Percentiles rank a stretch among this genome's conserved stretches.
phyloP scores from a whole-genome alignment of 2,113 vertebrate genomes.

The Pantherophis guttatus region DNA sequence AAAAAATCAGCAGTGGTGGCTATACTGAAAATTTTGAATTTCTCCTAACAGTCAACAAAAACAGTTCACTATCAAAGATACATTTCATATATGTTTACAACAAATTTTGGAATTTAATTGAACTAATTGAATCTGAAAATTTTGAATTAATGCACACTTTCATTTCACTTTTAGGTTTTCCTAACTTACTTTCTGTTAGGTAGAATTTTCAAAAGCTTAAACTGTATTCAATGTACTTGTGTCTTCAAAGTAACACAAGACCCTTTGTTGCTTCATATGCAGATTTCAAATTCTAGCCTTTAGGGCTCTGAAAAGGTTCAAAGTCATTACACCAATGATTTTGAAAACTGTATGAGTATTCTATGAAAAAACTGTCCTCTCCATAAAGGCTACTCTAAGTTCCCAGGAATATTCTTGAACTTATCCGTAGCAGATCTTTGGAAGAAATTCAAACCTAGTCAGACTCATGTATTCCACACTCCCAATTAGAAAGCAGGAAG shows the following conservation, averaged over 20 bases:
- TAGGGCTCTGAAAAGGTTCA: not conserved
- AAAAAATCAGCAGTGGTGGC: not conserved
- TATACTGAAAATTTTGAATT: not conserved
- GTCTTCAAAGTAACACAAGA: not conserved
- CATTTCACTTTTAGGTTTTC: not conserved
- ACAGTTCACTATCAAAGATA: not conserved
- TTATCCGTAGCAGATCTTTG: constrained; percentile 43
- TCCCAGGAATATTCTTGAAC: constrained; percentile 55
- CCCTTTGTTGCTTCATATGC: not conserved
- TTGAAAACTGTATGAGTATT: not conserved
- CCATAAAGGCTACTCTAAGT: constrained; percentile 19
- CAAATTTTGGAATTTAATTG: not conserved
- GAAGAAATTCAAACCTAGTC: constrained; percentile 29
- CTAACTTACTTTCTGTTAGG: not conserved
- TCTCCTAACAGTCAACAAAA: not conserved
- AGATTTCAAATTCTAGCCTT: not conserved
- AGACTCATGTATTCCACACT: constrained; percentile 33
- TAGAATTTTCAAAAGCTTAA: not conserved
- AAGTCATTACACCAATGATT: not conserved
- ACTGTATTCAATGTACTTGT: not conserved
- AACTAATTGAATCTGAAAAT: not conserved
- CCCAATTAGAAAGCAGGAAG: constrained; percentile 54
- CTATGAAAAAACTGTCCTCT: not conserved
- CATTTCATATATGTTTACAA: not conserved
- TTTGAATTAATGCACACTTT: not conserved